phyloP scores from a whole-genome alignment of 2,113 vertebrate genomes.

The Thamnaconus septentrionalis region DNA sequence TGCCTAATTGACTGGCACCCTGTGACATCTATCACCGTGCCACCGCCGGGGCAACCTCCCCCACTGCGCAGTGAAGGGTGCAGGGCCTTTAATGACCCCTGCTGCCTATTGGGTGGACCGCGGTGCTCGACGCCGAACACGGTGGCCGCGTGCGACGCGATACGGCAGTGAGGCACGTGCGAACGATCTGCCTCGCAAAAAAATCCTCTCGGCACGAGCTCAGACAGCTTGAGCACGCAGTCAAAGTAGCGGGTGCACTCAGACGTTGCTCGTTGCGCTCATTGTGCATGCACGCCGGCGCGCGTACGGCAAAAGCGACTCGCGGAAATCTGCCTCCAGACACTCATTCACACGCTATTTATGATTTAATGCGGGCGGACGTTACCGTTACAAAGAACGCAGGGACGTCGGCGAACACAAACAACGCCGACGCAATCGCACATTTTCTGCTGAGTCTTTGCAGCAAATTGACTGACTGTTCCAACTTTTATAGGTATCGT shows the following conservation, averaged over 20 bases:
- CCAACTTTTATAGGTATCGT: constrained; percentile 59
- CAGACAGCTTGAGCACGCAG: constrained; percentile 60
- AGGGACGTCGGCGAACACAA: constrained; percentile 42
- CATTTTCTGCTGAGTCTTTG: constrained; percentile 56
- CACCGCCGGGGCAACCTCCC: constrained; percentile 67
- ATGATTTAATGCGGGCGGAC: constrained; percentile 63
- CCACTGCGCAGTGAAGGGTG: constrained; percentile 40
- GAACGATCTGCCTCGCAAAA: background rate
- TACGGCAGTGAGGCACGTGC: constrained; percentile 18
- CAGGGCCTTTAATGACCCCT: constrained; percentile 65
- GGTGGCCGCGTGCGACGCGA: too few species aligned
- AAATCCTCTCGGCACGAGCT: constrained; percentile 8
- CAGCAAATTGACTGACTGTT: constrained; percentile 66
- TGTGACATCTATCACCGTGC: constrained; percentile 74
- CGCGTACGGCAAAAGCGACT: constrained; percentile 37
- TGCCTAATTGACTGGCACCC: constrained; percentile 77
- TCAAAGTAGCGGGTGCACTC: constrained; percentile 50
- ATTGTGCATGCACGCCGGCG: constrained; percentile 63
- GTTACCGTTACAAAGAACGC: constrained; percentile 33
- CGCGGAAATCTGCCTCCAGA: constrained; percentile 64
- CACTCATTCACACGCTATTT: constrained; percentile 64
- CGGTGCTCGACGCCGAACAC: too few species aligned
- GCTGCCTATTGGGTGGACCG: background rate
- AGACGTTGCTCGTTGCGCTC: constrained; percentile 64
- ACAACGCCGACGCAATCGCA: constrained; percentile 28